Evolutionary conservation across 2,113 vertebrate genomes (phyloP), one percentile per base, ranked within the genome.

Genomic region (Seriola aureovittata): DNA sequence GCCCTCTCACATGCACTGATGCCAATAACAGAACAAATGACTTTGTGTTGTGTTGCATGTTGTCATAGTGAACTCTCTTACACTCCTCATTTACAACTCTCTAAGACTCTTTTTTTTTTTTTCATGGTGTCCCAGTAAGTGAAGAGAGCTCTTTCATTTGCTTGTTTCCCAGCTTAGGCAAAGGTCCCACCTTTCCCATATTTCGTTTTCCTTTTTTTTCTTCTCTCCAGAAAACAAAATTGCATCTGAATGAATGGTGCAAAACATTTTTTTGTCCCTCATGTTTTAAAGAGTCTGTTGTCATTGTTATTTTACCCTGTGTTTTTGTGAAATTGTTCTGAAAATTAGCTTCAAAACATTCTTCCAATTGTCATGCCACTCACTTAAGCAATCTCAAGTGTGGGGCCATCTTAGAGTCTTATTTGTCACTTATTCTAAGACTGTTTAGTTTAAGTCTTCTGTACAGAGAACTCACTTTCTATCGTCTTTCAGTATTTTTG

Each of bases 1-100:
- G 78, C 57, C 34, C 71, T 88, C 71, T 81, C 76, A 46, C 50
- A 29, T 12, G 48, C 52, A 32, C 62, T 57, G 25, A 58, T 82
- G 88, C 90, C 89, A 92, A 67, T 60, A 88, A 84, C 57, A 75
- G 82, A 87, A 89, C 83, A 88, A 88, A 89, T 86, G 69, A 86
- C 83, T 86, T 80, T 71, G 87, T 90, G 91, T 90, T 91, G 81
- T 89, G 80, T 81, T 91, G 71, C 66, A 72, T 80, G 92, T 91
- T 93, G 90, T 92, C 89, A 89, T 88, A 88, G 89, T 79, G 82
- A 92, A 62, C 40, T 70, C 84, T 85, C 80, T 80, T 79, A 44
- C 74, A 42, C 71, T 76, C 40, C 71, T 90, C 82, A 88, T 88
- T 92, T 87, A 83, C 81, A 88, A 81, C 63, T 79, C 67, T 77